Conservation (phyloP, 2,113 vertebrate species). For the Carollia perspicillata region DNA sequence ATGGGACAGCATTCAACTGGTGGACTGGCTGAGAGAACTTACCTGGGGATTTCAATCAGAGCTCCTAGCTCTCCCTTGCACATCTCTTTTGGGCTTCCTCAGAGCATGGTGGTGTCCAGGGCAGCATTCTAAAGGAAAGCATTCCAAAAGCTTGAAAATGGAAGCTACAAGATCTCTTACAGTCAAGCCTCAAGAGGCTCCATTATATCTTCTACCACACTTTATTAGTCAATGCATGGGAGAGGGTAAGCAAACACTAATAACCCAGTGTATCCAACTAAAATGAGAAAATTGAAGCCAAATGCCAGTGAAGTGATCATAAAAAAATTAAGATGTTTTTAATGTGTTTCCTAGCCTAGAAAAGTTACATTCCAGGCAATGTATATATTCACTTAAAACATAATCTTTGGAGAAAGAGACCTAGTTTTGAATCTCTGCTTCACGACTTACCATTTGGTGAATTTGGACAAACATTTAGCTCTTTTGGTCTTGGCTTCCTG, state of each 20-base stretch:
- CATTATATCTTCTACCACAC: not conserved
- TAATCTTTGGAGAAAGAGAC: not conserved
- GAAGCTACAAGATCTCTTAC: not conserved
- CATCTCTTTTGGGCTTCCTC: not conserved
- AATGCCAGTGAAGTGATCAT: not conserved
- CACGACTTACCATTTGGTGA: not conserved
- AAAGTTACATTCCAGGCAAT: not conserved
- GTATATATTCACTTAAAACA: not conserved
- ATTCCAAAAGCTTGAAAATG: not conserved
- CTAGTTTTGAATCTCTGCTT: not conserved
- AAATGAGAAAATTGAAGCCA: not conserved
- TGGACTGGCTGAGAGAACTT: not conserved
- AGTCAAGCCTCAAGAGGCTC: not conserved
- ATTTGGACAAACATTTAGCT: not conserved
- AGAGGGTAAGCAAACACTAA: not conserved
- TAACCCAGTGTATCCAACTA: not conserved
- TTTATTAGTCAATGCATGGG: not conserved
- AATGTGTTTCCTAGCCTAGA: not conserved
- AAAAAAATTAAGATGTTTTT: not conserved
- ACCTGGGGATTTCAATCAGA: not conserved
- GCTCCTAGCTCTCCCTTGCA: not conserved
- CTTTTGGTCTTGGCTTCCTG: not conserved
- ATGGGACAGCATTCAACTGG: not conserved
- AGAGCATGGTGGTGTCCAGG: not conserved
- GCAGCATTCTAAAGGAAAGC: not conserved